Base-by-base conservation (phyloP, 2,888 invertebrate genomes). In the Ptychoptera albimana region DNA sequence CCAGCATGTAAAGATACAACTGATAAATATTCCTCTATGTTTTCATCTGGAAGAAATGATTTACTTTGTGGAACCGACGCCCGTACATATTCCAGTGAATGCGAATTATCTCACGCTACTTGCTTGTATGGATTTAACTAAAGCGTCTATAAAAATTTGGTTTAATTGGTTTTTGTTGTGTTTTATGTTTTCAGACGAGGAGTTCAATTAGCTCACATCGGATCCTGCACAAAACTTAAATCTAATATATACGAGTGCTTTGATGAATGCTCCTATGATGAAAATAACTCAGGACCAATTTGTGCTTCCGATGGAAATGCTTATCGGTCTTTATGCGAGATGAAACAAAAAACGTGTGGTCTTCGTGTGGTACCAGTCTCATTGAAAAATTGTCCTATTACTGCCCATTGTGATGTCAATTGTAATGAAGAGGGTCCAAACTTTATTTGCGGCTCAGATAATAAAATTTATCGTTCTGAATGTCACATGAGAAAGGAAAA, bases 1-100 rank as follows among this genome's bases (percentile, higher is more conserved):
- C 75, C 79, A 48, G 77, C 80, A 50, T 82, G 82, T 53, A 63
- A 64, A 50, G 64, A 64, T 45, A 63, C 63, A 12, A 63, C 63
- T 46, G 61, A 59, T 49, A 53, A 62, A 23, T 61, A 59, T 13
- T 61, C 62, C 31, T 69, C 71, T 37, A 68, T 66, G 49, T 64
- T 59, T 49, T 69, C 72, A 40, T 75, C 75, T 7, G 61, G 60
- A 32, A 79, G 82, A 29, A 62, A 68, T 14, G 84, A 85, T 60
- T 84, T 83, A 2, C 79, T 89, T n/a, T 91, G 91, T 55, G 91
- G 89, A 2, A 87, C 87, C 8, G 89, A 91, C 56, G 87, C 88
- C 12, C 77, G 76, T 50, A 85, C 86, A 0, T 91, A 91, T 67
- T 73, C 74, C 49, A 87, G 84, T 60, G 79, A 82, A 54, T 91